phyloP scores from a whole-genome alignment of 2,888 invertebrate species.

The Eumerus sabulonum region DNA sequence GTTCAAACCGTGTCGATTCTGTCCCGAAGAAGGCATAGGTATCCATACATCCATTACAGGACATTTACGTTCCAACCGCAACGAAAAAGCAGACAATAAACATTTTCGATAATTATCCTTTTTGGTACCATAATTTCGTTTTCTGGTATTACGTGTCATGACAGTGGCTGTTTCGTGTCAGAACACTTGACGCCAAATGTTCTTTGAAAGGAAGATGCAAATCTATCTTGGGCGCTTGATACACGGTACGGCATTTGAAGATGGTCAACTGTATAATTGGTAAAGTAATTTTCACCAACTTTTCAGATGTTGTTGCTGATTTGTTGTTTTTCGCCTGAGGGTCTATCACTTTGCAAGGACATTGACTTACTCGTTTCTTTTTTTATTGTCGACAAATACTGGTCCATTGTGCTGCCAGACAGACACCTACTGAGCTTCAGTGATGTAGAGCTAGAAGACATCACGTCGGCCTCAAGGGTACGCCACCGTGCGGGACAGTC shows the following conservation, averaged over 20 bases:
- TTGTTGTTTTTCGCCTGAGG: no score
- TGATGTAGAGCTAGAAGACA: no score
- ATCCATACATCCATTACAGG: slow-evolving; percentile 15
- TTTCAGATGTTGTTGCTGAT: no score
- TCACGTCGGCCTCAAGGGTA: no score
- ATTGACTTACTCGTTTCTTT: no score
- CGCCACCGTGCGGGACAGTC: no score
- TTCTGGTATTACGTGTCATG: not conserved
- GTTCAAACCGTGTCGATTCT: slow-evolving; percentile 40
- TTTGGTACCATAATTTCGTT: slow-evolving; percentile 16
- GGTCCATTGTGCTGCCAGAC: no score
- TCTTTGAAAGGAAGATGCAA: slow-evolving; percentile 34
- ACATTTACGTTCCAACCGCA: slow-evolving; percentile 34
- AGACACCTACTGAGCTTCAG: no score
- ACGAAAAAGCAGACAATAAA: slow-evolving; percentile 35
- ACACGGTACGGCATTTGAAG: not conserved
- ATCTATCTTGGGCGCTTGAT: not conserved
- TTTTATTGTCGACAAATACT: no score
- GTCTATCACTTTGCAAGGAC: no score
- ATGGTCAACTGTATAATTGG: no score
- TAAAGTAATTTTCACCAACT: no score
- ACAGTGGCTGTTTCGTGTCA: slow-evolving; percentile 42
- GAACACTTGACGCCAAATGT: slow-evolving; percentile 43
- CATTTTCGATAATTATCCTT: slow-evolving; percentile 45
- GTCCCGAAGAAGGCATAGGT: slow-evolving; percentile 24